Percentiles rank a stretch among this genome's conserved stretches.
Conservation (phyloP, 2,113 vertebrate species). For the Proteles cristata region DNA sequence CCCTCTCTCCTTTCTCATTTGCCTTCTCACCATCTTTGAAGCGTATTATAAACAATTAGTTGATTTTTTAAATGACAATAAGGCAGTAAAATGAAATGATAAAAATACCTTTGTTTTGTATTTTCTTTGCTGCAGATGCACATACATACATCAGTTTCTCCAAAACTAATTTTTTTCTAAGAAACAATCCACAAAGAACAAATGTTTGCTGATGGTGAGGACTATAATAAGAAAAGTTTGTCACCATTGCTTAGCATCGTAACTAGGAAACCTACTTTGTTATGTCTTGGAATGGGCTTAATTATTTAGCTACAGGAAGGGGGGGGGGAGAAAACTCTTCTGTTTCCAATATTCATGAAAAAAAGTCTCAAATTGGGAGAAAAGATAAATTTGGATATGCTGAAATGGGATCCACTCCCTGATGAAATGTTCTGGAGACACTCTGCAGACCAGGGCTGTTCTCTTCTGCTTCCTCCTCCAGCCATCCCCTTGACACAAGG, state of each 20-base stretch:
- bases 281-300: neutral
- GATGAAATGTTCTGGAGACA: slow-evolving; percentile 5
- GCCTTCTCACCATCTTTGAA: neutral
- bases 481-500: neutral
- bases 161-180: slow-evolving; percentile 24
- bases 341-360: slow-evolving; percentile 46
- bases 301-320: slow-evolving; percentile 4
- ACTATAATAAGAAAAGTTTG: slow-evolving; percentile 27
- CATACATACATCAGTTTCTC: neutral
- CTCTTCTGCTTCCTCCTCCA: neutral
- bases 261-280: slow-evolving; percentile 1
- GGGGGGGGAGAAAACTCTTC: neutral
- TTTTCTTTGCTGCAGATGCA: neutral
- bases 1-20: neutral
- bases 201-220: slow-evolving; percentile 4
- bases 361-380: neutral
- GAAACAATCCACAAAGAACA: neutral
- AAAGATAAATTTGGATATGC: neutral
- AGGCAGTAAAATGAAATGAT: neutral
- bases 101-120: neutral
- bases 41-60: neutral
- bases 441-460: neutral
- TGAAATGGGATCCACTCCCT: neutral
- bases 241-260: neutral
- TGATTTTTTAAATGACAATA: neutral